Base-by-base conservation (phyloP, 2,113 vertebrate species). In the Asarcornis scutulata region DNA sequence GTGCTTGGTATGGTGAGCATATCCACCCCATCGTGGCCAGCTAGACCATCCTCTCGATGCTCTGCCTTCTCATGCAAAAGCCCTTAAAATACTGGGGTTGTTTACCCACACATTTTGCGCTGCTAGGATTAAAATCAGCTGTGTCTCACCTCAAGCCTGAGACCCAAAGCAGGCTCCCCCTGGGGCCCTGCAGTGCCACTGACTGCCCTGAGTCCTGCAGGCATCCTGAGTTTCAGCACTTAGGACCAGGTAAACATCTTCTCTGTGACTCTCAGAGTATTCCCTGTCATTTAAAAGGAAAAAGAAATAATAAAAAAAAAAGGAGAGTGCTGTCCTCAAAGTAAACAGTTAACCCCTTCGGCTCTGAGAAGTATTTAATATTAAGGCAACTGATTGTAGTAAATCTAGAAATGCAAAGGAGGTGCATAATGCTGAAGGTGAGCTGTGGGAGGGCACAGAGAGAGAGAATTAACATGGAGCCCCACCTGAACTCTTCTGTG, bases 11-110 rank as follows among this genome's bases (percentile, higher is more conserved):
- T 68, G 66, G 20, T 53, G 29, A 82, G 23, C 23, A 6, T 38
- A 36, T 48, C 12, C 4, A 22, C 23, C 53, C 75, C 3, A 0
- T 15, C 0, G 0, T 5, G 26, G 32, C 10, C 58, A 75, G 17
- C 23, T 13, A 42, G 22, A 46, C 36, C 4, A 1, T 8, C 36
- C 60, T 58, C 7, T 16, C 7, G 5, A 58, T 26, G 40, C 34
- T 68, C 17, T 38, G 23, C 11, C 18, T 59, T 55, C 50, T 71
- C 55, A 10, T 4, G 23, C 6, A 36, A 71, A 59, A 60, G 3
- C 27, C 12, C 18, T 77, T 68, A 60, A 46, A 75, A 17, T 23
- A 48, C 10, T 16, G 36, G 4, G 13, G 18, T 10, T 83, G 56
- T 29, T 80, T 83, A 75, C 64, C 67, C 21, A 50, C 32, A 42